These are phyloP conservation scores for Plebejus anna DNA, from an alignment of 2,888 invertebrate genomes.

Conservation along the genomic window DNA sequence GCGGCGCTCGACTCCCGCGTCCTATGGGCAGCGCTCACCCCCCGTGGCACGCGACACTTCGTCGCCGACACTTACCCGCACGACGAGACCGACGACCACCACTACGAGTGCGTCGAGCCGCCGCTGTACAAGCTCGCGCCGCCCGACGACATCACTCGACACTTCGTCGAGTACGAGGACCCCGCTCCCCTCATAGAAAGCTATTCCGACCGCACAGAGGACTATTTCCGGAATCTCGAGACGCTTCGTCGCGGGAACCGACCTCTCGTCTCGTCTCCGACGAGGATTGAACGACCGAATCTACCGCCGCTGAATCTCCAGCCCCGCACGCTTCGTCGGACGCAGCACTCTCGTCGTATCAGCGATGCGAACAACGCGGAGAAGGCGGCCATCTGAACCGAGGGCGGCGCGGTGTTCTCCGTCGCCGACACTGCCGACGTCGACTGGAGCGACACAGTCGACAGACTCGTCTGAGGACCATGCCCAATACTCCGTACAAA, in stretches of 20 bases:
- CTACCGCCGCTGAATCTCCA: constrained; percentile 87
- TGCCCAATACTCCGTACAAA: not conserved
- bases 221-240: constrained; percentile 69
- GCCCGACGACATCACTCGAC: constrained; percentile 83
- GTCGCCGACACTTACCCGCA: constrained; percentile 83
- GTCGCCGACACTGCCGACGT: constrained; percentile 73
- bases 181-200: constrained; percentile 87
- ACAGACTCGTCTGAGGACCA: constrained; percentile 66
- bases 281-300: constrained; percentile 90
- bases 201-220: constrained; percentile 79
- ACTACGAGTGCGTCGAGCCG: constrained; percentile 85
- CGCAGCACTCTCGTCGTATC: constrained; percentile 72
- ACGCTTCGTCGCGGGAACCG: constrained; percentile 76
- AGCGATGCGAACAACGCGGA: constrained; percentile 72
- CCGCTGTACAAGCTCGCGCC: constrained; percentile 73
- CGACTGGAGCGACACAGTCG: constrained; percentile 68
- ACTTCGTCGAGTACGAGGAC: constrained; percentile 90
- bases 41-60: constrained; percentile 89
- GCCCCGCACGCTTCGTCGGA: constrained; percentile 72
- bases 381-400: constrained; percentile 76
- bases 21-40: constrained; percentile 91
- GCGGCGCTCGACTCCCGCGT: constrained; percentile 83
- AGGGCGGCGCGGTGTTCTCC: constrained; percentile 75
- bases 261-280: constrained; percentile 88
- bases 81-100: constrained; percentile 83